Conservation (phyloP, 2,113 vertebrate genomes). For the Hiodon tergisus region DNA sequence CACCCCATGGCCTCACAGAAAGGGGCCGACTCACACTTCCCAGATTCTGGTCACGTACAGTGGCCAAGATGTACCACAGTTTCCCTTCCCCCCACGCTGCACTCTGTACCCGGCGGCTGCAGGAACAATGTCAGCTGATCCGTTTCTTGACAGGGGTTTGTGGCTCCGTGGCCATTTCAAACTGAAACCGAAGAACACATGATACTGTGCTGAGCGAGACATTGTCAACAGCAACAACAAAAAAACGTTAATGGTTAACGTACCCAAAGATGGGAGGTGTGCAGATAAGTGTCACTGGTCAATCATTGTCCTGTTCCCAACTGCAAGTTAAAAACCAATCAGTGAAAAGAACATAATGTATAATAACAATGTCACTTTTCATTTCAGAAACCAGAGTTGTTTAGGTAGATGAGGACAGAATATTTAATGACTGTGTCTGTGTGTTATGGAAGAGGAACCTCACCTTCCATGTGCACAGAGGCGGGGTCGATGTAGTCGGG, state of each 20-base stretch:
- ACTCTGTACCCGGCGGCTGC: too few species aligned
- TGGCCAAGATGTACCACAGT: too few species aligned
- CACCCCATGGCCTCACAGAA: too few species aligned
- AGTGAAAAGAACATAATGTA: neutral
- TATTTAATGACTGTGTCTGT: neutral
- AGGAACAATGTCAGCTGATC: too few species aligned
- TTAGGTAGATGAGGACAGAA: too few species aligned
- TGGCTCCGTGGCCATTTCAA: neutral
- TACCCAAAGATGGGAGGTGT: neutral
- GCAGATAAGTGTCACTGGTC: neutral
- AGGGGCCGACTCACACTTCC: too few species aligned
- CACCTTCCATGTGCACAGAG: slow-evolving; percentile 42
- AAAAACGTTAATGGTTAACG: neutral
- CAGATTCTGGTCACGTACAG: too few species aligned
- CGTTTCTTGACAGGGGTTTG: too few species aligned
- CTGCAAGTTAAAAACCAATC: neutral
- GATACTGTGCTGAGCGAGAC: neutral
- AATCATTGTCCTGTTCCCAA: slow-evolving; percentile 5
- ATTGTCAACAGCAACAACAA: neutral
- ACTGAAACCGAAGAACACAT: neutral
- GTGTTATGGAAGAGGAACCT: neutral
- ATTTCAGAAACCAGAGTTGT: too few species aligned
- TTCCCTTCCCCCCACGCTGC: too few species aligned
- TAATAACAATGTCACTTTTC: neutral
- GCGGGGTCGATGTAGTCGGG: slow-evolving; percentile 36